Evolutionary conservation across 2,113 vertebrate genomes (phyloP).

Genomic region (Herpetotheres cachinnans): DNA sequence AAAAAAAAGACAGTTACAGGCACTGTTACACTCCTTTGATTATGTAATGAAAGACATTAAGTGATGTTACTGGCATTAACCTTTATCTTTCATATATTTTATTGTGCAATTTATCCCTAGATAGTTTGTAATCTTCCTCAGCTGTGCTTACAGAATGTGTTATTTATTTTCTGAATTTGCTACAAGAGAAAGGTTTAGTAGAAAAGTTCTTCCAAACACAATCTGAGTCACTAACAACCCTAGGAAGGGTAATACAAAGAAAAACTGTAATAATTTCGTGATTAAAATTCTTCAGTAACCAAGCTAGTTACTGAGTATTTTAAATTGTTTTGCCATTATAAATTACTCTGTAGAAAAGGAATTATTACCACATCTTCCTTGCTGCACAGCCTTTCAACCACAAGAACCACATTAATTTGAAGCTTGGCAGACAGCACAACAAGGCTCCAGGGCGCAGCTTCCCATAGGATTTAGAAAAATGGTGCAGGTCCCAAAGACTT

Average conservation of each 20-base stretch:
- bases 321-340: slow-evolving; percentile 39
- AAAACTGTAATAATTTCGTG: slow-evolving; percentile 35
- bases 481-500: background rate
- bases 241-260: slow-evolving; percentile 4
- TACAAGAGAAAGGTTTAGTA: slow-evolving; percentile 28
- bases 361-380: slow-evolving; percentile 53
- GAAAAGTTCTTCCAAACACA: slow-evolving; percentile 16
- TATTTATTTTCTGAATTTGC: slow-evolving; percentile 26
- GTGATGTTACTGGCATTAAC: slow-evolving; percentile 41
- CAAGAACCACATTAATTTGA: slow-evolving; percentile 59
- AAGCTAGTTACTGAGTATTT: slow-evolving; percentile 27
- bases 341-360: slow-evolving; percentile 44
- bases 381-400: slow-evolving; percentile 39
- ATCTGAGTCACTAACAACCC: slow-evolving; percentile 4
- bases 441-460: slow-evolving; percentile 17
- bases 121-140: slow-evolving; percentile 24
- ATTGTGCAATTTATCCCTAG: slow-evolving; percentile 43
- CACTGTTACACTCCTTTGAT: slow-evolving; percentile 8
- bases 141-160: slow-evolving; percentile 21
- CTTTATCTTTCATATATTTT: slow-evolving; percentile 44
- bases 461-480: slow-evolving; percentile 7
- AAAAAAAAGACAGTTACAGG: slow-evolving; percentile 12
- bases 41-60: slow-evolving; percentile 52
- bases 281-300: slow-evolving; percentile 57
- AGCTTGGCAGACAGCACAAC: slow-evolving; percentile 23